Evolutionary conservation across 1,140 invertebrate species (phyloP), one percentile per base, ranked within the genome.

Genomic region (Drosophila baimaii): DNA sequence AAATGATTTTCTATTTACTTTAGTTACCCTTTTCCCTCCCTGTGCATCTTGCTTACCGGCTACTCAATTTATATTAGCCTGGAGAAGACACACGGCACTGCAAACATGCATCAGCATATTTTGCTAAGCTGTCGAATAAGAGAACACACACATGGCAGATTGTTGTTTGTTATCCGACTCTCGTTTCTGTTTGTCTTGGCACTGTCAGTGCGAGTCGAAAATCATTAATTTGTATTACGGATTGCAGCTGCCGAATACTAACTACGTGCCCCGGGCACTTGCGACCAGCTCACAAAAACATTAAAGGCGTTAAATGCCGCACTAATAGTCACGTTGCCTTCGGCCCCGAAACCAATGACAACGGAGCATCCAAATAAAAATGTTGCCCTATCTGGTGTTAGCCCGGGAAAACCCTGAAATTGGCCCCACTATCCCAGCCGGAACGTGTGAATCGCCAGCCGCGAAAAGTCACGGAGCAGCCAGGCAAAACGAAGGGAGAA

Each of bases 261-360:
- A 62, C 55, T 77, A 77, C 74, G 74, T 77, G 74, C 72, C 29
- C 43, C 35, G 29, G 25, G 17, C 49, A 5, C 43, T 21, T 12
- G 37, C 33, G 55, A 35, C 17, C 44, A 77, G 75, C 74, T 77
- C 56, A 77, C 41, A 59, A 37, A 68, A 54, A 37, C 57, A 69
- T 51, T 54, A 57, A 63, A 62, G 56, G 43, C 39, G 73, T 59
- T 76, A 77, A 77, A 77, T 77, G 54, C 12, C 55, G 37, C 49
- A 77, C 74, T 77, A 77, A 77, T 76, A 77, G 74, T 77, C 74
- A 77, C 73, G 74, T 77, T 54, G 39, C 35, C 35, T 33, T 33
- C 39, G 21, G 21, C 51, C 35, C 15, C 25, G 33, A 25, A 76
- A 37, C 72, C 54, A 54, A 25, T 46, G 44, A 52, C 46, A 66